Conservation (phyloP, 2,797 vertebrate genomes). For the Hoplostethus atlanticus region DNA sequence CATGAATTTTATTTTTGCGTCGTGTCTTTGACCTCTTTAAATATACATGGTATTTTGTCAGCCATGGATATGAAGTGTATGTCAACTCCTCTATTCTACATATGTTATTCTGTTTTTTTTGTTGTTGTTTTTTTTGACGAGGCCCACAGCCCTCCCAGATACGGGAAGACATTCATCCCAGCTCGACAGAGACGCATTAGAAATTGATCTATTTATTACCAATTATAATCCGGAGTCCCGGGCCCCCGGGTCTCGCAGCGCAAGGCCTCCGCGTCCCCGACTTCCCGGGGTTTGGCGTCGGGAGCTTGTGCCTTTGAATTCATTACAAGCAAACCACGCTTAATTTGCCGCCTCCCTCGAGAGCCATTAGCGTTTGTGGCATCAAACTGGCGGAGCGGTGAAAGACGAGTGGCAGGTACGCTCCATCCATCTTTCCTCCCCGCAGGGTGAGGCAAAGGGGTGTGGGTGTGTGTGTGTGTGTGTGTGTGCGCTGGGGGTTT, state of each 20-base stretch:
- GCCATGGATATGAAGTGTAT: slow-evolving; percentile 57
- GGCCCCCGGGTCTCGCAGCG: slow-evolving; percentile 3
- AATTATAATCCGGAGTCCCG: slow-evolving; percentile 38
- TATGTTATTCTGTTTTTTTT: slow-evolving; percentile 35
- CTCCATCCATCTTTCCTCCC: slow-evolving; percentile 69
- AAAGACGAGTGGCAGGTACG: slow-evolving; percentile 88
- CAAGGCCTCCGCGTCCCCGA: slow-evolving; percentile 41
- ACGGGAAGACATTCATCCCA: slow-evolving; percentile 1
- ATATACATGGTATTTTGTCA: slow-evolving; percentile 76
- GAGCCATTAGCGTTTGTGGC: slow-evolving; percentile 91
- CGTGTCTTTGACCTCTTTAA: slow-evolving; percentile 68
- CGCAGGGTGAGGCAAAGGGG: slow-evolving; percentile 24
- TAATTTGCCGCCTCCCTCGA: slow-evolving; percentile 92
- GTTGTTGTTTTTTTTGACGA: slow-evolving; percentile 3
- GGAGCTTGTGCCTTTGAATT: slow-evolving; percentile 88
- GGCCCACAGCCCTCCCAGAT: slow-evolving; percentile 19
- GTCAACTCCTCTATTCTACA: slow-evolving; percentile 40
- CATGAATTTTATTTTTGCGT: slow-evolving; percentile 71
- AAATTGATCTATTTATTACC: slow-evolving; percentile 48
- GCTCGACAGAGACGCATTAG: slow-evolving; percentile 31
- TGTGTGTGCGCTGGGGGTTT: slow-evolving; percentile 23
- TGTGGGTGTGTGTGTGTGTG: not conserved
- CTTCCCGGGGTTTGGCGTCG: too few species aligned
- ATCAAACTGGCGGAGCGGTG: slow-evolving; percentile 87
- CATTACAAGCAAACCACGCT: slow-evolving; percentile 91